Conservation (phyloP, 2,797 vertebrate species). For the Pseudochirops cupreus region DNA sequence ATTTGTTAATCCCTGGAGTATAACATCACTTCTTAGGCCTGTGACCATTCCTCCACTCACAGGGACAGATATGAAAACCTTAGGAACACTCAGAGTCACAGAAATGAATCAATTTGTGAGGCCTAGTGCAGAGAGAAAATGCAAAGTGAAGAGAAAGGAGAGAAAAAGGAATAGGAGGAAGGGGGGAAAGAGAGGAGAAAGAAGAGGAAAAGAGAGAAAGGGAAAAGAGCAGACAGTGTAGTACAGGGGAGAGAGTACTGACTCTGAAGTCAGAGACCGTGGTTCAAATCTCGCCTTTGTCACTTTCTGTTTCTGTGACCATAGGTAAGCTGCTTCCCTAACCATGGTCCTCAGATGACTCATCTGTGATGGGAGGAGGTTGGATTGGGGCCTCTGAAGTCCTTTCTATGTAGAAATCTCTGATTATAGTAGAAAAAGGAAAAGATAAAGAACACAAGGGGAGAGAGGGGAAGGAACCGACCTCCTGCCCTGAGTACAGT, state of each 20-base stretch:
- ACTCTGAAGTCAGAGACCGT: not conserved
- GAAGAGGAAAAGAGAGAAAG: not conserved
- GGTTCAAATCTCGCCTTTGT: not conserved
- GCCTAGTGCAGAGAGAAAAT: not conserved
- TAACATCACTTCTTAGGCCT: slow-evolving; percentile 42
- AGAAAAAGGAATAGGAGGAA: too few relatives aligned
- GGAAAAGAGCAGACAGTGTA: not conserved
- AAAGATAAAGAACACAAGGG: not conserved
- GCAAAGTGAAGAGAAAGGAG: not conserved
- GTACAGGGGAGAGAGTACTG: not conserved
- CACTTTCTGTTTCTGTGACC: not conserved
- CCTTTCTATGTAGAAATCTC: not conserved
- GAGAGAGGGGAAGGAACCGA: not conserved
- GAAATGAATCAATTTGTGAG: not conserved
- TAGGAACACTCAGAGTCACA: not conserved
- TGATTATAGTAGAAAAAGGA: not conserved
- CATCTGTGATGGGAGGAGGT: not conserved
- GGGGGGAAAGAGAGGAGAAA: not conserved
- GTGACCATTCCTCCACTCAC: slow-evolving; percentile 48
- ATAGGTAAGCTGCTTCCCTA: not conserved
- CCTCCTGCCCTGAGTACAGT: not conserved
- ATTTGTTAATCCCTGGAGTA: slow-evolving; percentile 40
- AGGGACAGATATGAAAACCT: not conserved
- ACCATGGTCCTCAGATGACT: not conserved
- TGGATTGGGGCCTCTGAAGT: not conserved